Percentiles rank a stretch among this genome's conserved stretches.
Evolutionary conservation across 2,113 vertebrate genomes (phyloP).

Genomic region (Brachypteracias leptosomus): DNA sequence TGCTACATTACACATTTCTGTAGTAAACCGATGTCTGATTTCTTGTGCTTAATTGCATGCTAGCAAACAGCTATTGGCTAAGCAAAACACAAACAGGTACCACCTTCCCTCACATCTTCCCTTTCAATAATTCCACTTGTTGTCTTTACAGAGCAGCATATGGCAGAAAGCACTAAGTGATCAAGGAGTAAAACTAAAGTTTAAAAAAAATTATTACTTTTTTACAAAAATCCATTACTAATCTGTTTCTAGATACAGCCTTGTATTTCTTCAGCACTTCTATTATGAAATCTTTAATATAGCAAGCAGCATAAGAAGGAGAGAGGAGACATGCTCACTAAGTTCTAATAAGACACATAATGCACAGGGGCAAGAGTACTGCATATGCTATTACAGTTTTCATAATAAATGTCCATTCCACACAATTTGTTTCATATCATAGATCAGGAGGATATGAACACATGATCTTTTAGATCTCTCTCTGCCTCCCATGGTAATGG

Average conservation of each 20-base stretch:
- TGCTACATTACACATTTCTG: neutral
- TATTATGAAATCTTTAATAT: neutral
- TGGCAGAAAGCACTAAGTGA: neutral
- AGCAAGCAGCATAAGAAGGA: neutral
- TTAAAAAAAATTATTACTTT: rapidly evolving
- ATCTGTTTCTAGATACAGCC: neutral
- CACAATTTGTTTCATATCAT: rapidly evolving
- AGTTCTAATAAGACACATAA: neutral
- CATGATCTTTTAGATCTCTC: neutral
- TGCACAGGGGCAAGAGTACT: neutral
- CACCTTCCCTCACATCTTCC: neutral
- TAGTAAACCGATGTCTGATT: neutral
- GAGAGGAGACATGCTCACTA: neutral
- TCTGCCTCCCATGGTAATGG: neutral
- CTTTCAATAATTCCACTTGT: neutral
- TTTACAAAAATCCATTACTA: neutral
- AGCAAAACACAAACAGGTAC: neutral
- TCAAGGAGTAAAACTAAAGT: neutral
- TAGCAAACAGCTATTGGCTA: neutral
- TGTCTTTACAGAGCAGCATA: neutral
- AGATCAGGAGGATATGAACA: neutral
- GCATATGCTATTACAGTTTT: neutral
- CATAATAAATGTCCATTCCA: neutral
- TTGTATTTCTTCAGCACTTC: neutral
- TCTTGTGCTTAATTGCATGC: neutral